A percentile compares a stretch with the other conserved stretches of the same genome.
These are phyloP conservation scores for Cantharis nigra DNA, from an alignment of 2,888 invertebrate species.

Conservation along the genomic window DNA sequence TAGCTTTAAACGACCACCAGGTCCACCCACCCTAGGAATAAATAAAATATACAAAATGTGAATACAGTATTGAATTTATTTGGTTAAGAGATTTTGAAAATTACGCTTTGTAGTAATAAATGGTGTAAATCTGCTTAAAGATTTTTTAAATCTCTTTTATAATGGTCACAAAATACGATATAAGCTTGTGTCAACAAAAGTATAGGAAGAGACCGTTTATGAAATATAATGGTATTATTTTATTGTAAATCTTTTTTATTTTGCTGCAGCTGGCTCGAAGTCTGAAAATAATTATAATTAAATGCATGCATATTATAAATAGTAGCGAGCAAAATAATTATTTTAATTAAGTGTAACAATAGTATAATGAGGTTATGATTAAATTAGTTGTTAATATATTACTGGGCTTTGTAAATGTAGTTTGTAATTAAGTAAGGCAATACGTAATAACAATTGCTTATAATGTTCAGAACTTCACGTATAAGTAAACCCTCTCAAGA, in stretches of 20 bases:
- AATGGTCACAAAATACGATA: conserved; percentile 4
- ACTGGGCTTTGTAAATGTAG: neutral
- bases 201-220: neutral
- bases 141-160: conserved; percentile 16
- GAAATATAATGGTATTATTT: neutral
- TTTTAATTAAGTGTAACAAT: neutral
- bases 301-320: neutral
- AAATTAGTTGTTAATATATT: neutral
- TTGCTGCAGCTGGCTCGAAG: neutral
- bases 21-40: too few species aligned
- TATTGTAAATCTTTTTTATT: neutral
- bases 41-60: neutral
- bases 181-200: conserved; percentile 20
- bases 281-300: neutral
- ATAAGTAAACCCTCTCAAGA: neutral
- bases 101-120: conserved; percentile 19
- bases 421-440: neutral
- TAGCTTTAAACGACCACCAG: too few species aligned
- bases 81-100: conserved; percentile 19
- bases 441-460: neutral
- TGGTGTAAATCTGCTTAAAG: conserved; percentile 27
- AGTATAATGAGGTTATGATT: neutral
- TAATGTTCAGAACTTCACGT: neutral
- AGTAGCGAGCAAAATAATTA: neutral
- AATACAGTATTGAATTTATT: neutral